Base-by-base conservation (phyloP, 2,797 vertebrate genomes). In the Falco biarmicus region DNA sequence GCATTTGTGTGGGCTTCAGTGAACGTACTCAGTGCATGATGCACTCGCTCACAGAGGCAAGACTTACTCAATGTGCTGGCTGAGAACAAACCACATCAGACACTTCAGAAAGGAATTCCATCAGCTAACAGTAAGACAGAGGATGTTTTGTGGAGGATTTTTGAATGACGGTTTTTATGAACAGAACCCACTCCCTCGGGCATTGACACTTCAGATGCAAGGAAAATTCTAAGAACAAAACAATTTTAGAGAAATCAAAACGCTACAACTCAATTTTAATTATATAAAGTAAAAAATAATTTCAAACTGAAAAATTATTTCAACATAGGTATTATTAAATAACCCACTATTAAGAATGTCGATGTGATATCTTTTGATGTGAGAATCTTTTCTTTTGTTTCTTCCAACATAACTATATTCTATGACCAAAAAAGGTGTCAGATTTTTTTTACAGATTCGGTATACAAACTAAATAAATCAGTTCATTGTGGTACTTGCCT, bases 91-190 rank as follows among this genome's bases (percentile, higher is more conserved):
- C 68, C 2, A 2, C 91, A 93, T 29, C 57, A 90, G 84, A 59
- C n/a, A 15, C 76, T 86, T 73, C 68, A 75, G 75, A 93, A 85
- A 54, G 75, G 83, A 97, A 95, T 94, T 90, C 75, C 94, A 90
- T 10, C 82, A 90, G 76, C 83, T 50, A 65, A 79, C 83, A 66
- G 61, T 3, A 84, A 54, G 57, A 88, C 89, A 96, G 87, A 91
- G 76, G 34, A 76, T 66, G 80, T 70, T 94, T 91, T 91, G 51
- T 86, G 77, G 51, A 81, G 54, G 63, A 93, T 82, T 95, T 86
- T 60, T 95, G 70, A 93, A 91, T 75, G 25, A 60, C 39, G 76
- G 34, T 11, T 95, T 90, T 63, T 95, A 74, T 88, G 76, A 94
- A 65, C 64, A 89, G 78, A 92, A 68, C 59, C 53, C 63, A 65